These are phyloP conservation scores for Brachionus asplanchnoidis DNA, from an alignment of 1,140 invertebrate species.

Conservation along the genomic window DNA sequence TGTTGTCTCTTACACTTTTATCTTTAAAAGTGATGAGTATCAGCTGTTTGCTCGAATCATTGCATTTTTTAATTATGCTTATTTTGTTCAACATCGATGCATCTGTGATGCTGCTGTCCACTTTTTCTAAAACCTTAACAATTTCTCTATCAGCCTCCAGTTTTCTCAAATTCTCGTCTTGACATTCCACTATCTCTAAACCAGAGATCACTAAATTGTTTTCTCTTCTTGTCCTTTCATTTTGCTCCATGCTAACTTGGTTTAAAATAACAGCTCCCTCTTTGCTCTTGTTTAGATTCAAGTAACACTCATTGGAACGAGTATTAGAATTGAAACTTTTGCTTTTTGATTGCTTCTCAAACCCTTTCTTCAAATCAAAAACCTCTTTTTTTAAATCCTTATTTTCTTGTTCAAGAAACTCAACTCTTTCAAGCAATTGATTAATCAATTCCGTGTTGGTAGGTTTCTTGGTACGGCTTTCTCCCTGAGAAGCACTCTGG, in stretches of 20 bases:
- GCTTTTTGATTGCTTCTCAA: not conserved
- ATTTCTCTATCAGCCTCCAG: not conserved
- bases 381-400: too few species aligned
- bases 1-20: not conserved
- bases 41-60: not conserved
- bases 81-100: not conserved
- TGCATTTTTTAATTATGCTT: not conserved
- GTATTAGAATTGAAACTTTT: not conserved
- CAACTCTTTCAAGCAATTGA: not conserved
- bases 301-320: not conserved
- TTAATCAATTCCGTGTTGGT: not conserved
- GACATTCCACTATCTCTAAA: not conserved
- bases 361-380: not conserved
- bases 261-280: not conserved
- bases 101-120: not conserved
- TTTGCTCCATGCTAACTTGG: not conserved
- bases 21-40: not conserved
- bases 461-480: not conserved
- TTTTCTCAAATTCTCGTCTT: not conserved
- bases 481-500: constrained; percentile 57
- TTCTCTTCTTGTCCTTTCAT: not conserved
- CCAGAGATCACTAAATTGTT: not conserved
- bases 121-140: not conserved
- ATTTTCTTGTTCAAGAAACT: not conserved
- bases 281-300: not conserved